These are phyloP conservation scores for Pogoniulus pusillus DNA, from an alignment of 2,797 vertebrate species.

Conservation along the genomic window DNA sequence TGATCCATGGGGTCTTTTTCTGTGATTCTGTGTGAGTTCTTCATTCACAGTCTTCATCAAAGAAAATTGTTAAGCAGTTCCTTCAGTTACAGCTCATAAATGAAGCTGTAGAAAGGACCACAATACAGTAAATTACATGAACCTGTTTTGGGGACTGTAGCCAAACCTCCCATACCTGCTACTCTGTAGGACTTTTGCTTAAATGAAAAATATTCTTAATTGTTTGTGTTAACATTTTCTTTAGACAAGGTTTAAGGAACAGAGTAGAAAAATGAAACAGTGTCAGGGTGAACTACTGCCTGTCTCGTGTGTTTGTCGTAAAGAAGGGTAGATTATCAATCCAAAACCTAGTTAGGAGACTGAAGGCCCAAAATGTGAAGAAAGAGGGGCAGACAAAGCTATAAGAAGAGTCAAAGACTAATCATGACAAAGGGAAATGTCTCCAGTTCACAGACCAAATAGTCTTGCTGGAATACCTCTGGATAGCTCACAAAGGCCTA, in stretches of 20 bases:
- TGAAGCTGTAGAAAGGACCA: neutral
- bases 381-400: neutral
- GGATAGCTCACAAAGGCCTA: no score
- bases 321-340: neutral
- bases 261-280: neutral
- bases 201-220: neutral
- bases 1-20: no score
- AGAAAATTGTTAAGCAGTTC: neutral
- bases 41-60: neutral
- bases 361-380: neutral
- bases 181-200: neutral
- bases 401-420: neutral
- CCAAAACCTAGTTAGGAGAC: neutral
- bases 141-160: neutral
- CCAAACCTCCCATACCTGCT: neutral
- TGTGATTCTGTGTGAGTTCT: no score
- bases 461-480: no score
- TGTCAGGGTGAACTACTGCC: neutral
- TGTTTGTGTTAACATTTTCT: neutral
- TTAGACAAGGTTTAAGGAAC: neutral
- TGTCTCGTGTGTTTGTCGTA: neutral
- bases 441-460: no score
- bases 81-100: neutral
- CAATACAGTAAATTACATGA: neutral
- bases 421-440: accelerated